phyloP scores from a whole-genome alignment of 2,888 invertebrate genomes.

The Thera obeliscata region DNA sequence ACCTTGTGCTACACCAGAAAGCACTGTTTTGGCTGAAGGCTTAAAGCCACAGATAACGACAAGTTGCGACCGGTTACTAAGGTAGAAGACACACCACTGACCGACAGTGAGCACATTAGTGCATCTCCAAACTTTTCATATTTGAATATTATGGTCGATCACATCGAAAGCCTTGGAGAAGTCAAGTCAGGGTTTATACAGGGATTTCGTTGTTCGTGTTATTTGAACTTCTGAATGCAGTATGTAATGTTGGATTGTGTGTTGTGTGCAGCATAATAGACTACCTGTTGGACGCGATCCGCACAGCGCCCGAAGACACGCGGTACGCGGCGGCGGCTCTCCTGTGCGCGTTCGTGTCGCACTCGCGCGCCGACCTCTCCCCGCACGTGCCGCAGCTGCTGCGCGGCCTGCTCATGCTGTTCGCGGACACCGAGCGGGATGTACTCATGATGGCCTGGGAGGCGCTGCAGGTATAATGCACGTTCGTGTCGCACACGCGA shows the following conservation, averaged over 20 bases:
- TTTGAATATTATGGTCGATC: too few relatives aligned
- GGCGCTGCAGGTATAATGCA: slow-evolving; percentile 87
- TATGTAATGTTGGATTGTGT: neutral
- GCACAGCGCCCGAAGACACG: slow-evolving; percentile 71
- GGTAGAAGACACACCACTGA: too few relatives aligned
- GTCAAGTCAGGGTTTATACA: too few relatives aligned
- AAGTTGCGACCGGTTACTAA: too few relatives aligned
- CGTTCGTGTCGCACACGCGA: slow-evolving; percentile 90
- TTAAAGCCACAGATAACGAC: too few relatives aligned
- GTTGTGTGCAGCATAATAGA: slow-evolving; percentile 50
- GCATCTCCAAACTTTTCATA: too few relatives aligned
- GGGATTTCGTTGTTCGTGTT: too few relatives aligned
- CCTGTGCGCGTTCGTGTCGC: slow-evolving; percentile 94
- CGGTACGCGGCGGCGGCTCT: slow-evolving; percentile 93
- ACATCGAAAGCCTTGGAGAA: too few relatives aligned
- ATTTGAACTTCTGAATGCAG: too few relatives aligned
- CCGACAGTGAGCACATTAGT: too few relatives aligned
- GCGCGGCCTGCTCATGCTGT: slow-evolving; percentile 92
- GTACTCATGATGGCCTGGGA: slow-evolving; percentile 93
- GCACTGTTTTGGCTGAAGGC: too few relatives aligned
- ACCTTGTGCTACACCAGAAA: too few relatives aligned
- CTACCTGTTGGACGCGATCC: slow-evolving; percentile 54
- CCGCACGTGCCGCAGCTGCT: slow-evolving; percentile 95
- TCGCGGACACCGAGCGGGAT: slow-evolving; percentile 92
- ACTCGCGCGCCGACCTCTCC: slow-evolving; percentile 93